Base-by-base conservation (phyloP, 2,888 invertebrate genomes). In the Hyles lineata region DNA sequence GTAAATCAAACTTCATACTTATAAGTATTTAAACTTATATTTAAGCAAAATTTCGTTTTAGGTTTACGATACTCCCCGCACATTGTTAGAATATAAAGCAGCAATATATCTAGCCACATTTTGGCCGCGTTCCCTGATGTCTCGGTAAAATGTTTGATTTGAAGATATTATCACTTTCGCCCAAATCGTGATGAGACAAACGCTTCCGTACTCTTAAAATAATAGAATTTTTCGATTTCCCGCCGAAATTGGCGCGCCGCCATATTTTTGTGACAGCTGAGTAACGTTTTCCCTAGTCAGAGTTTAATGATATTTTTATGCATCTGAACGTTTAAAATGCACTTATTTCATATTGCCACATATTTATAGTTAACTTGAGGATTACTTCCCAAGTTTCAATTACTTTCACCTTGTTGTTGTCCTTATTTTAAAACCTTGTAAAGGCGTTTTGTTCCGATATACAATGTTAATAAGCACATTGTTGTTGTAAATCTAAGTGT, bases 401-500 rank as follows among this genome's bases (percentile, higher is more conserved):
- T 11, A 29, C 3, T 29, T 29, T 29, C 3, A 43, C 43, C 43
- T 43, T 35, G 9, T 9, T 9, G 35, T 35, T 9, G 19, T 9
- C 17, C 7, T n/a, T 55, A 55, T 7, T 17, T 55, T n/a, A 5
- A 55, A 55, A 55, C n/a, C 6, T 55, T n/a, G n/a, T 55, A 55
- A 7, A 55, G 17, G 55, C 17, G 17, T 55, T 55, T 55, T 60
- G 25, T 11, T 60, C 8, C 1, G 17, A 19, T 55, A n/a, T 2
- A 63, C 63, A 63, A 43, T 9, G 63, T 63, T 43, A 63, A 63
- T 43, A 43, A 62, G 21, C 23, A 63, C 35, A 43, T 43, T 5
- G 35, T 70, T 62, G n/a, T 63, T n/a, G 63, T 67, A 67, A 67
- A 50, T 67, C 21, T 63, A 50, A 50, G 21, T 50, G 23, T 21